A percentile compares a stretch with the other conserved stretches of the same genome.
Evolutionary conservation across 1,140 invertebrate species (phyloP).

Genomic region (Sarcophaga peregrina): DNA sequence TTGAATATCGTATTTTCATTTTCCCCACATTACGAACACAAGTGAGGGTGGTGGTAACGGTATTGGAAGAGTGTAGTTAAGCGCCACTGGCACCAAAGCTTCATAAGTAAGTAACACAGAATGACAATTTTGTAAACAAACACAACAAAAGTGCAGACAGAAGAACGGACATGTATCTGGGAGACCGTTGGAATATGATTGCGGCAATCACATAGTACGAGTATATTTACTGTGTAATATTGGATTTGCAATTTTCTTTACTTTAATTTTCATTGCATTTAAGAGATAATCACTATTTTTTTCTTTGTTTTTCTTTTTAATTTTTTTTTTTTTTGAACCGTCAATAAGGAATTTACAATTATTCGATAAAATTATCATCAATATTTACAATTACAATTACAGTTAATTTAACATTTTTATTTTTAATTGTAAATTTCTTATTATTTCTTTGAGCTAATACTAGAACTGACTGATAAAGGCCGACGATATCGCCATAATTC

Average conservation of each 20-base stretch:
- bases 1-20: not conserved
- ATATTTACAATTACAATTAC: conserved; percentile 10
- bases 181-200: not conserved
- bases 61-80: not conserved
- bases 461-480: not conserved
- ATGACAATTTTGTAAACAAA: conserved; percentile 20
- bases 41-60: conserved; percentile 11
- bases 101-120: not conserved
- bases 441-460: not conserved
- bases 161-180: not conserved
- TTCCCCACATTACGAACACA: not conserved
- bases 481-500: no score
- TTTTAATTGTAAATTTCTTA: not conserved
- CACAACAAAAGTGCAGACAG: not conserved
- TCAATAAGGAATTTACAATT: not conserved
- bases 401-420: not conserved
- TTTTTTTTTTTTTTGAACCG: not conserved
- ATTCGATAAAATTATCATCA: not conserved
- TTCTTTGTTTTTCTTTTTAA: no score
- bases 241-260: not conserved
- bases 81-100: conserved; percentile 36
- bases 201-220: not conserved
- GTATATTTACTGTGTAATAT: not conserved
- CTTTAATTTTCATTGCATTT: not conserved
- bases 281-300: conserved; percentile 14